phyloP scores from a whole-genome alignment of 1,140 invertebrate species.

The Holotrichia oblita region DNA sequence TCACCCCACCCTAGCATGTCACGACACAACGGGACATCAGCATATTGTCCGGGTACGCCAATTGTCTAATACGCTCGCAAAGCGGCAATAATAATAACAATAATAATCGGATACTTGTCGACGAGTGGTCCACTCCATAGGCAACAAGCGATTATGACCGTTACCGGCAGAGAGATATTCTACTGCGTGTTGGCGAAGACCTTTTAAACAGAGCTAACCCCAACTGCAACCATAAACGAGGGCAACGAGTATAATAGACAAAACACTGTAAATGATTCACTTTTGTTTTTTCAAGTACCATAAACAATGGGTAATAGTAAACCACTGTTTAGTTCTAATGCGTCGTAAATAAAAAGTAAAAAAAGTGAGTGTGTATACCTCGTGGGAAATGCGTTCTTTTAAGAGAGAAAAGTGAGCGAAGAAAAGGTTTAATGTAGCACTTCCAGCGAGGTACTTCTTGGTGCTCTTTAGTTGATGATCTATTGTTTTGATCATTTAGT shows the following conservation, averaged over 20 bases:
- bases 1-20: conserved; percentile 18
- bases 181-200: not conserved
- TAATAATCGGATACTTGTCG: conserved; percentile 24
- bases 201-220: conserved; percentile 43
- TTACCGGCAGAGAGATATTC: not conserved
- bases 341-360: conserved; percentile 33
- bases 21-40: conserved; percentile 40
- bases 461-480: not conserved
- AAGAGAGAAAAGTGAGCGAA: not conserved
- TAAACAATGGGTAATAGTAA: conserved; percentile 41
- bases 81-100: conserved; percentile 30
- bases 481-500: conserved; percentile 31
- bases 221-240: conserved; percentile 30
- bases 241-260: conserved; percentile 50
- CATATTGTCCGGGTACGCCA: conserved; percentile 42
- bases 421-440: not conserved
- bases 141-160: not conserved
- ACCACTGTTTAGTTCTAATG: conserved; percentile 39
- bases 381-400: conserved; percentile 23
- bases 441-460: too few species aligned
- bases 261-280: conserved; percentile 56
- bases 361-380: conserved; percentile 13
- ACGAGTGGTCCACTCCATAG: not conserved
- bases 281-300: conserved; percentile 47
- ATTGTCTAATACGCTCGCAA: not conserved